phyloP scores from a whole-genome alignment of 2,113 vertebrate species.

The Corythornis vintsioides region DNA sequence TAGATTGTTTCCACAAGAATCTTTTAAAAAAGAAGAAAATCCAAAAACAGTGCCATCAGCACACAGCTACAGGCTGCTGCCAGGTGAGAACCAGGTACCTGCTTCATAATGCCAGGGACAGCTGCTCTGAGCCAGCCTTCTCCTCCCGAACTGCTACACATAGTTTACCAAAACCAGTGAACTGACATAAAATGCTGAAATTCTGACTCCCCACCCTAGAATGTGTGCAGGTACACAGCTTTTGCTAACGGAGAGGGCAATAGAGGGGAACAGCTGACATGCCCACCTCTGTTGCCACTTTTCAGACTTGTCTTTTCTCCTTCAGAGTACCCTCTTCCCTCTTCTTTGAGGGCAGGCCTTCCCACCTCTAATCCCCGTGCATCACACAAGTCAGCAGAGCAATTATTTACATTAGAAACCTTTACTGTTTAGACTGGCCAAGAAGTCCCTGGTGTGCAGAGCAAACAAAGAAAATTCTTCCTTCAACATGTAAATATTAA shows the following conservation, averaged over 20 bases:
- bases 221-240: too few species aligned
- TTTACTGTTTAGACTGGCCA: constrained; percentile 46
- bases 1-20: neutral
- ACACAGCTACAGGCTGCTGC: neutral
- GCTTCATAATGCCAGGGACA: neutral
- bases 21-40: neutral
- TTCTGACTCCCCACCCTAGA: neutral
- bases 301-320: neutral
- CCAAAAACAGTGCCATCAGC: neutral
- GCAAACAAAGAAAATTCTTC: constrained; percentile 31
- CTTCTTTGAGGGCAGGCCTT: neutral
- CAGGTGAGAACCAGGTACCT: neutral
- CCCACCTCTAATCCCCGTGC: neutral
- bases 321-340: neutral
- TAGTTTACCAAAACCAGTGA: neutral
- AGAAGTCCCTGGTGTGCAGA: neutral
- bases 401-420: constrained; percentile 47
- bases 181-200: neutral
- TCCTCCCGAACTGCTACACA: neutral
- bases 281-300: neutral
- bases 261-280: neutral
- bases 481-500: constrained; percentile 39
- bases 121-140: neutral
- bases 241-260: fast-evolving
- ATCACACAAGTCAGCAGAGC: constrained; percentile 15